Conservation (phyloP, 2,113 vertebrate species). For the Elephantulus edwardii region DNA sequence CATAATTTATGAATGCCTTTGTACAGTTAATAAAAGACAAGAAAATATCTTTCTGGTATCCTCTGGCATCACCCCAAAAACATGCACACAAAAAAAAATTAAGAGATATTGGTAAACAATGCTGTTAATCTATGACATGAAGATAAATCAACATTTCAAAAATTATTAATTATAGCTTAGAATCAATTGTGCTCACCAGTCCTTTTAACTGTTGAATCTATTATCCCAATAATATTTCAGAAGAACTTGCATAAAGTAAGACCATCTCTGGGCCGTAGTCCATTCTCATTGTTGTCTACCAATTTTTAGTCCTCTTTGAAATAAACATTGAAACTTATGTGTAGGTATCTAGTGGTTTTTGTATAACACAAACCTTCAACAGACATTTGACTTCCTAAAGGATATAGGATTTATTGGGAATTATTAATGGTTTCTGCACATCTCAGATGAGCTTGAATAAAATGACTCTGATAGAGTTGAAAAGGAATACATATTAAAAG, state of each 20-base stretch:
- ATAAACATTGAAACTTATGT: not conserved
- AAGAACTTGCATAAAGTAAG: not conserved
- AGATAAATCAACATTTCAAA: not conserved
- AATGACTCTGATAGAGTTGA: not conserved
- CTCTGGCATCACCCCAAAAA: too few species aligned
- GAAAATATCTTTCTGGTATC: too few species aligned
- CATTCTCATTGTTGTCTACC: rapidly evolving
- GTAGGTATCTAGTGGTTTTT: not conserved
- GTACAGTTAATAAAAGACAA: too few species aligned
- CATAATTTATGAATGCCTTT: too few species aligned
- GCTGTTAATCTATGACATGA: not conserved
- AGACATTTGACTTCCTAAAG: not conserved
- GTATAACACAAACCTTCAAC: not conserved
- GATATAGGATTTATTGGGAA: too few species aligned
- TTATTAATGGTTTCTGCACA: not conserved
- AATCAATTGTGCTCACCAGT: not conserved
- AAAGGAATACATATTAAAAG: too few species aligned
- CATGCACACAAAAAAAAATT: not conserved
- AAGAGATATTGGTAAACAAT: not conserved
- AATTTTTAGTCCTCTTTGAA: not conserved
- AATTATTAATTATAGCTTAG: not conserved
- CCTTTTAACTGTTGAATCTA: not conserved
- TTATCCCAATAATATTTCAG: not conserved
- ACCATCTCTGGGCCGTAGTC: rapidly evolving
- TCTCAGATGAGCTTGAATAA: not conserved